Base-by-base conservation (phyloP, 2,888 invertebrate genomes). In the Cosmopolites sordidus region DNA sequence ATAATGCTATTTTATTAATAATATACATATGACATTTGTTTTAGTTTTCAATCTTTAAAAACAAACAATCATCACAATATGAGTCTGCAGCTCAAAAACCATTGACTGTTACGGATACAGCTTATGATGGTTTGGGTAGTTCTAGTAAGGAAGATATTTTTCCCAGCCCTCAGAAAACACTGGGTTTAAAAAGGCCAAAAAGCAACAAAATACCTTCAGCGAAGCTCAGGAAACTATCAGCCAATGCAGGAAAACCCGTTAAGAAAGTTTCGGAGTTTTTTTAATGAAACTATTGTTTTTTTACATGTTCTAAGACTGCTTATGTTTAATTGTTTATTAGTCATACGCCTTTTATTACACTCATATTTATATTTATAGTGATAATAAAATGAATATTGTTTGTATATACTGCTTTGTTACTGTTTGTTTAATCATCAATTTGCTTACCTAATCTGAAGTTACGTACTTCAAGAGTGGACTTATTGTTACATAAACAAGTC, bases 41-140 rank as follows among this genome's bases (percentile, higher is more conserved):
- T 43, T 30, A 61, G 60, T 59, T 51, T 46, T 56, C 60, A 6
- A 60, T 60, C 44, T 60, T 58, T 41, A 60, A 58, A 49, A 44
- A 42, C 12, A 51, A 47, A 29, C 42, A 22, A 22, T 16, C 38
- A 4, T n/a, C 46, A 22, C 46, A 30, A 8, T 16, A 45, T 2
- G 41, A 47, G 42, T 41, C 39, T 33, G 15, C 1, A 9, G 12
- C 11, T 15, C 18, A 17, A 40, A n/a, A n/a, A n/a, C 14, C 40
- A 22, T 22, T 22, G 22, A 22, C 8, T 3, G 8, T 22, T 8
- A 8, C 3, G 4, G 22, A 22, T 8, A 22, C 22, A 3, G 22
- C 22, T 16, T 81, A 79, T 46, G 76, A 81, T 58, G 81, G 81
- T 0, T 62, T 81, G 6, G 82, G 81, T 0, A 80, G 81, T 1